phyloP scores from a whole-genome alignment of 2,888 invertebrate genomes.

The Nasonia oneida region DNA sequence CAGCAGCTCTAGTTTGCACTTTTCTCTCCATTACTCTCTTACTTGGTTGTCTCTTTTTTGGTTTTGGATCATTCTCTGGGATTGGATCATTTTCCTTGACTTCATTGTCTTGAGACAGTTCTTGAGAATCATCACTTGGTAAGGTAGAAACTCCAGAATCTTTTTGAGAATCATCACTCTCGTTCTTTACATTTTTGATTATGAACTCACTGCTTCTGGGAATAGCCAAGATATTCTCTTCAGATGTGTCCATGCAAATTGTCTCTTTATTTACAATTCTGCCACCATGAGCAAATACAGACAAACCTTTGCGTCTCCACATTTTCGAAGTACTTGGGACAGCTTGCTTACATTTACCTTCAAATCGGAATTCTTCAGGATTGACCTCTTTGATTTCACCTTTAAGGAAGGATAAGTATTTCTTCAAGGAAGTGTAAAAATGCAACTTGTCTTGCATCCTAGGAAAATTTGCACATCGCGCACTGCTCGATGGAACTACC shows the following conservation, averaged over 20 bases:
- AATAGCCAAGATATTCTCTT: constrained; percentile 68
- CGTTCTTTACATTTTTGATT: constrained; percentile 63
- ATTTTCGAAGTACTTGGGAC: constrained; percentile 74
- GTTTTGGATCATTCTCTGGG: constrained; percentile 22
- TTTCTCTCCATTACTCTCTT: constrained; percentile 47
- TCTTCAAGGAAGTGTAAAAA: constrained; percentile 74
- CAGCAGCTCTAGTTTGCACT: constrained; percentile 38
- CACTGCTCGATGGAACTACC: constrained; percentile 78
- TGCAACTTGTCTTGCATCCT: constrained; percentile 76
- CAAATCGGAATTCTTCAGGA: constrained; percentile 71
- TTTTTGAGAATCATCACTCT: constrained; percentile 59
- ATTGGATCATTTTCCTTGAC: constrained; percentile 33
- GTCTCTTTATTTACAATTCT: constrained; percentile 74
- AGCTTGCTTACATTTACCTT: constrained; percentile 72
- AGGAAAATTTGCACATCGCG: constrained; percentile 77
- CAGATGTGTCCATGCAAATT: constrained; percentile 69
- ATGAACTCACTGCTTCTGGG: constrained; percentile 71
- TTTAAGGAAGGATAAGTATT: constrained; percentile 72
- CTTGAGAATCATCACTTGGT: constrained; percentile 48
- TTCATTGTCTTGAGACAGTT: constrained; percentile 39
- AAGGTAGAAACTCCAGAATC: constrained; percentile 30
- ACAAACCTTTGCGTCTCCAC: constrained; percentile 74
- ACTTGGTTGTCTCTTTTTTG: constrained; percentile 41
- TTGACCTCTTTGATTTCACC: constrained; percentile 71
- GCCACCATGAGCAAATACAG: constrained; percentile 73